Conservation (phyloP, 64 coral and sea anemone species). For the Pachyseris speciosa region DNA sequence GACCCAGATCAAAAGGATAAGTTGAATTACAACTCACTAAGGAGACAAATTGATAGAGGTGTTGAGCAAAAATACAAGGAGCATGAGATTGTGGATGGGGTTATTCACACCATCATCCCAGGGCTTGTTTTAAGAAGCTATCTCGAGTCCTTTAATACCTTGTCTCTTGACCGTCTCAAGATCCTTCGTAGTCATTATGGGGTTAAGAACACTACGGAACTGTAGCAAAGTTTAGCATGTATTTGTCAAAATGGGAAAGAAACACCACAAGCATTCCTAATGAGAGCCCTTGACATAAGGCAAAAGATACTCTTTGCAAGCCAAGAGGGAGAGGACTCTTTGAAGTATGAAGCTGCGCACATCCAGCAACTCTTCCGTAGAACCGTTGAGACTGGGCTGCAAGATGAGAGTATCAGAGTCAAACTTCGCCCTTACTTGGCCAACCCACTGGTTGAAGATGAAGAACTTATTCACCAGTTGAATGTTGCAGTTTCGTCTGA, state of each 20-base stretch:
- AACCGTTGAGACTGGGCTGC: constrained; percentile 45
- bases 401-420: constrained; percentile 13
- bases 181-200: constrained; percentile 58
- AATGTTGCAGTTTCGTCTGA: constrained; percentile 46
- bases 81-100: constrained; percentile 5
- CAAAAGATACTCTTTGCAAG: constrained; percentile 69
- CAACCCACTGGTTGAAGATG: constrained; percentile 32
- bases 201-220: constrained; percentile 30
- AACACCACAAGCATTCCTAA: constrained; percentile 52
- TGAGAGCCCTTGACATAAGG: constrained; percentile 51
- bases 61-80: not conserved
- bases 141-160: constrained; percentile 42
- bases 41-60: not conserved
- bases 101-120: constrained; percentile 34
- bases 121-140: constrained; percentile 54
- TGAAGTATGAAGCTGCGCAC: constrained; percentile 5
- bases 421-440: not conserved
- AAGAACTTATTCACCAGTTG: constrained; percentile 19
- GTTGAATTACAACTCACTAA: constrained; percentile 25
- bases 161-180: constrained; percentile 43
- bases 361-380: constrained; percentile 10
- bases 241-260: constrained; percentile 33
- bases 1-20: constrained; percentile 20
- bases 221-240: constrained; percentile 23
- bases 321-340: constrained; percentile 34